Evolutionary conservation across 2,888 invertebrate genomes (phyloP).

Genomic region (Nephrotoma flavescens): DNA sequence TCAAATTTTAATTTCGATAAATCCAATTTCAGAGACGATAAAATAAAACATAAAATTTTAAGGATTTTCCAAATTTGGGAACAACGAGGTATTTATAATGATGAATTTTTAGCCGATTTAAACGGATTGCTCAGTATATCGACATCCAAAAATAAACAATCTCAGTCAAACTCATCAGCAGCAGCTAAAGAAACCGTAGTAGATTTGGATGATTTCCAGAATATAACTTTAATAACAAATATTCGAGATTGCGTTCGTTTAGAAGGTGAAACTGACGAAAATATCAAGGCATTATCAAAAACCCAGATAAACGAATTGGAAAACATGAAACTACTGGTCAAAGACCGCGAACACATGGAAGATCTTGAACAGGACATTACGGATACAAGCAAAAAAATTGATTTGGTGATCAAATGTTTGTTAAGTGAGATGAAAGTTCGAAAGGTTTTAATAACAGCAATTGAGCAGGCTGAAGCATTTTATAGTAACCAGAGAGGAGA

Average conservation of each 20-base stretch:
- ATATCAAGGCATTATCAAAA: constrained; percentile 36
- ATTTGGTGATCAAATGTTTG: constrained; percentile 64
- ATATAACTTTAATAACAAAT: constrained; percentile 40
- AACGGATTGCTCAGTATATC: constrained; percentile 68
- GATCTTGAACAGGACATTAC: constrained; percentile 81
- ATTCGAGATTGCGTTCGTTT: constrained; percentile 57
- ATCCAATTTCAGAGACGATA: constrained; percentile 55
- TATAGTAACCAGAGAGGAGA: constrained; percentile 84
- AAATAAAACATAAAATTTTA: constrained; percentile 71
- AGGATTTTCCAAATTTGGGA: constrained; percentile 95
- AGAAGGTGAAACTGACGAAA: constrained; percentile 58
- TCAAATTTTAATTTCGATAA: not conserved
- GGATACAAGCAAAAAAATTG: constrained; percentile 61
- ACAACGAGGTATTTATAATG: constrained; percentile 79
- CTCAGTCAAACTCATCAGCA: not conserved
- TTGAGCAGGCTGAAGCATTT: constrained; percentile 72
- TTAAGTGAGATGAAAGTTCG: constrained; percentile 73
- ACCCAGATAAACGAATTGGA: constrained; percentile 57
- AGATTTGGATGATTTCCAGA: constrained; percentile 25
- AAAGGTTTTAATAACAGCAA: constrained; percentile 55
- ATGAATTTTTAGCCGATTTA: constrained; percentile 76
- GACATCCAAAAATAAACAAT: constrained; percentile 34
- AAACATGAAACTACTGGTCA: constrained; percentile 60
- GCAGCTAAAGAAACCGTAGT: constrained; percentile 14
- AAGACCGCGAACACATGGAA: constrained; percentile 75